These are phyloP conservation scores for Noturus placidus DNA, from an alignment of 2,113 vertebrate genomes.

Conservation along the genomic window DNA sequence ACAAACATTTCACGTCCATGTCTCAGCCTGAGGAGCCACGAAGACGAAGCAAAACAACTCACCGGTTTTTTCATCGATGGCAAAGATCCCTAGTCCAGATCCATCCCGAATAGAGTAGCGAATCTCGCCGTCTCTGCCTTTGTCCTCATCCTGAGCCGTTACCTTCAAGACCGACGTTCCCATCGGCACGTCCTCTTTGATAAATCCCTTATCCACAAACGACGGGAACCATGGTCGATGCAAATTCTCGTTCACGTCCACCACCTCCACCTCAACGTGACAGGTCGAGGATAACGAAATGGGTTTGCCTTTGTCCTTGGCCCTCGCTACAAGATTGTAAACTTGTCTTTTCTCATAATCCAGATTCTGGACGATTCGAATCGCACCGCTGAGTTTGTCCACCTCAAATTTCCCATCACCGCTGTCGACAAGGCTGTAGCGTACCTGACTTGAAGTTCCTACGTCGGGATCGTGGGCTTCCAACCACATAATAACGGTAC, in stretches of 20 bases:
- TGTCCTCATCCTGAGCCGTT: conserved; percentile 87
- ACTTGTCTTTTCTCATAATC: conserved; percentile 92
- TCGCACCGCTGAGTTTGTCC: conserved; percentile 91
- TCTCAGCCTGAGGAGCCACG: not conserved
- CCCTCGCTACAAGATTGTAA: conserved; percentile 88
- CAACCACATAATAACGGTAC: conserved; percentile 89
- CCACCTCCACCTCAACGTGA: conserved; percentile 87
- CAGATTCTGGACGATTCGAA: conserved; percentile 85
- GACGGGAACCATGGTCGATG: conserved; percentile 81
- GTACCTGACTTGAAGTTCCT: conserved; percentile 89
- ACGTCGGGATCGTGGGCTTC: conserved; percentile 90
- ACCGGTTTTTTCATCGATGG: conserved; percentile 94
- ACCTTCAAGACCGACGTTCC: conserved; percentile 88
- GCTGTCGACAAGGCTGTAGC: conserved; percentile 87
- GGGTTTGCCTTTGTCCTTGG: conserved; percentile 93
- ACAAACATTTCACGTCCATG: not conserved
- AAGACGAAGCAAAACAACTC: conserved; percentile 59
- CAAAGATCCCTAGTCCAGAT: conserved; percentile 91
- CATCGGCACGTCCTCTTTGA: conserved; percentile 85
- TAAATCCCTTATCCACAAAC: conserved; percentile 87
- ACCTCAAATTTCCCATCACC: conserved; percentile 90
- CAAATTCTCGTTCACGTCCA: conserved; percentile 96
- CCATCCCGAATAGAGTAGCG: conserved; percentile 93
- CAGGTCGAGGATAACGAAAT: conserved; percentile 88
- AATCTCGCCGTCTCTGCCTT: conserved; percentile 86